Evolutionary conservation across 2,113 vertebrate genomes (phyloP), one percentile per base, ranked within the genome.

Genomic region (Tetrao urogallus): DNA sequence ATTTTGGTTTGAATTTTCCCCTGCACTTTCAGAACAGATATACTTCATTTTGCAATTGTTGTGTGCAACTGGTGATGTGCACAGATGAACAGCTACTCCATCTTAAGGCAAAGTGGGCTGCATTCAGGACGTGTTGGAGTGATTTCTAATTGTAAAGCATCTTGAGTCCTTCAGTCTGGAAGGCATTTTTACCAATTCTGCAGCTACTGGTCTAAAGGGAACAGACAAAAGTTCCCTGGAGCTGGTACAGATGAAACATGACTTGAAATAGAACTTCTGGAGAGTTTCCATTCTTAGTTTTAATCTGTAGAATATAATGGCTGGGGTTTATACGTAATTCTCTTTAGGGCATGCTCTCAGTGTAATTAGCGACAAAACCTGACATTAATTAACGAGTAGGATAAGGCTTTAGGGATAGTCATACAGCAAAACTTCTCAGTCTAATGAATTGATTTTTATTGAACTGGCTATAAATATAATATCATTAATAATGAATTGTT

Each of bases 141-240:
- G 94, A 92, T 93, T 95, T 90, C 65, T 95, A 88, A 86, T 92
- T 94, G 92, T 86, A 70, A 88, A 94, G 58, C 66, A 66, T 92
- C 91, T 92, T 63, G 73, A 43, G 43, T 91, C 84, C 82, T 93
- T 96, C 82, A 93, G 36, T 58, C 52, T 91, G 86, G 86, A 84
- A 90, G n/a, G 36, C 73, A 61, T 93, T 95, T 89, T 94, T 86
- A 66, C 36, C 61, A 91, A 52, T 95, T 94, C 70, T 96, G 57
- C 27, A 81, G 47, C 65, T 82, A 69, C 40, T 83, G 52, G 52
- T 75, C 8, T 45, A 83, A 69, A 83, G 24, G 34, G 73, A 90
- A 81, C 27, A 83, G 85, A 50, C 30, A 69, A 86, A 90, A 78
- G 32, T 94, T 95, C 58, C 57, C 57, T 92, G 2, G 8, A 69